phyloP scores from a whole-genome alignment of 2,113 vertebrate genomes.

The Mesoclemmys tuberculata region DNA sequence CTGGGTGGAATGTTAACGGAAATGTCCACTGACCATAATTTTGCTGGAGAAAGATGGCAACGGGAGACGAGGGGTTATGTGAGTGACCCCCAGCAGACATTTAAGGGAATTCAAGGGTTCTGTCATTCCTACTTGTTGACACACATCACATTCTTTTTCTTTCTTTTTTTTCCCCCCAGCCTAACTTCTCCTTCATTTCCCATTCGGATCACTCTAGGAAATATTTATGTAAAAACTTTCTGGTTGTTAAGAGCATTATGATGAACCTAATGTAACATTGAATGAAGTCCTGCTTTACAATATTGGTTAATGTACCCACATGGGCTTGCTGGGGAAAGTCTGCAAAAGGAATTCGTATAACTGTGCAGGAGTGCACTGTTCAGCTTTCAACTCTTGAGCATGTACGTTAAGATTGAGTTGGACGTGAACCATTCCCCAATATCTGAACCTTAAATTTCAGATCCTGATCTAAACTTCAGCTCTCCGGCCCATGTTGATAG shows the following conservation, averaged over 20 bases:
- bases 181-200: background rate
- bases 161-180: background rate
- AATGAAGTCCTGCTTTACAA: background rate
- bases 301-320: background rate
- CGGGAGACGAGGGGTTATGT: background rate
- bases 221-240: background rate
- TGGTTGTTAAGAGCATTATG: background rate
- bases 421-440: background rate
- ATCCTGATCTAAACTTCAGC: background rate
- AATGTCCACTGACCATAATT: fast-evolving
- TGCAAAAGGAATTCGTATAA: background rate
- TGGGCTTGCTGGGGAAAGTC: background rate
- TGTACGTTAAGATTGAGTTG: background rate
- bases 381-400: background rate
- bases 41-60: background rate
- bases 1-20: background rate
- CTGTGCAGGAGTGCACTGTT: background rate
- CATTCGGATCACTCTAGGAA: background rate
- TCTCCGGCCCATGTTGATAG: background rate
- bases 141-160: background rate
- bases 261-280: background rate
- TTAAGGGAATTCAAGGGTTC: background rate
- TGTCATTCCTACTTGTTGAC: background rate
- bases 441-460: background rate
- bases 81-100: background rate